Percentiles rank a stretch among this genome's conserved stretches.
Evolutionary conservation across 2,113 vertebrate species (phyloP).

Genomic region (Bombycilla garrulus): DNA sequence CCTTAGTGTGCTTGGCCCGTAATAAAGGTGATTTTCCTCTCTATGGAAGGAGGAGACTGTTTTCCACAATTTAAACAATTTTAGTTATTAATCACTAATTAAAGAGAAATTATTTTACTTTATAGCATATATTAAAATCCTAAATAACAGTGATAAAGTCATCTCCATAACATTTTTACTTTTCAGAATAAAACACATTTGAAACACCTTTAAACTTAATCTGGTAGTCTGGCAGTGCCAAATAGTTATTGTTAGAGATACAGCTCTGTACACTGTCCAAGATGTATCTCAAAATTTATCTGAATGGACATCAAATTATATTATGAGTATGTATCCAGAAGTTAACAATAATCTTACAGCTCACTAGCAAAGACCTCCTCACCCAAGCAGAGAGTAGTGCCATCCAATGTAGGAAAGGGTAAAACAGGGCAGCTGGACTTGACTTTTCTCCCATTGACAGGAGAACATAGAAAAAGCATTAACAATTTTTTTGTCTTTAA

Average conservation of each 20-base stretch:
- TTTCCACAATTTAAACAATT: background rate
- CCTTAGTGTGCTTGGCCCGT: background rate
- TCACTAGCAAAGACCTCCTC: background rate
- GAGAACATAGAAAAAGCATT: background rate
- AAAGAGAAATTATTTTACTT: background rate
- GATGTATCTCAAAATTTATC: background rate
- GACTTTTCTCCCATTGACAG: background rate
- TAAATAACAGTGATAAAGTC: background rate
- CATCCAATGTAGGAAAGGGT: background rate
- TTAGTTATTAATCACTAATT: background rate
- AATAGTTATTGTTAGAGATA: background rate
- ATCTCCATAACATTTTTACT: background rate
- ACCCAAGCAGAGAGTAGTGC: background rate
- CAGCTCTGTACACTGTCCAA: background rate
- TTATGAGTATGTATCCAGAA: background rate
- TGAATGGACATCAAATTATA: background rate
- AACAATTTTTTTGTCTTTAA: background rate
- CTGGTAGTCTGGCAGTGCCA: background rate
- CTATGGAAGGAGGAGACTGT: background rate
- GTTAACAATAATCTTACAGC: background rate
- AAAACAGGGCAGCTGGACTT: background rate
- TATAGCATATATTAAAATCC: background rate
- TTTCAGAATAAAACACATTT: background rate
- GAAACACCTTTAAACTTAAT: background rate
- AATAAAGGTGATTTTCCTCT: background rate